Conservation (phyloP, 2,797 vertebrate species). For the Tinamus major region DNA sequence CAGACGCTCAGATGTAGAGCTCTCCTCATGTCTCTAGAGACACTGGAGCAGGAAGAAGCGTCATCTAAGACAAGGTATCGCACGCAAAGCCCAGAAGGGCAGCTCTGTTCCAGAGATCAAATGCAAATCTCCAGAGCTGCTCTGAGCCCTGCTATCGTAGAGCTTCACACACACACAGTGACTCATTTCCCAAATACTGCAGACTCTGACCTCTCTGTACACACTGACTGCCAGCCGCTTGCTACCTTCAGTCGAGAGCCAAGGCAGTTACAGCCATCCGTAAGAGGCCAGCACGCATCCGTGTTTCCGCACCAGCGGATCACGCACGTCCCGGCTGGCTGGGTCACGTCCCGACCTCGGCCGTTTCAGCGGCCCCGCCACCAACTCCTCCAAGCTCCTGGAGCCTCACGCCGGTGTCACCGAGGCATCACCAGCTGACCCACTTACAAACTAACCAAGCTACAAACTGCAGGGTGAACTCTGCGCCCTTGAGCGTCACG, state of each 20-base stretch:
- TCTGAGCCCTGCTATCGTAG: conserved; percentile 2
- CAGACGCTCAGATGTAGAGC: fast-evolving
- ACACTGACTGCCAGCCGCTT: neutral
- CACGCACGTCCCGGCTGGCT: neutral
- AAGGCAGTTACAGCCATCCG: fast-evolving
- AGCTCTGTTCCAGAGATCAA: neutral
- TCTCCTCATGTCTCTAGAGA: neutral
- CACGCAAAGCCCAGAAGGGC: neutral
- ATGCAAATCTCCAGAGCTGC: neutral
- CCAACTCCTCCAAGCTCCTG: fast-evolving
- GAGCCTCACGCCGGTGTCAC: neutral
- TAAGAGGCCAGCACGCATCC: neutral
- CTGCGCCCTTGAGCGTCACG: neutral
- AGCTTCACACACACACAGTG: conserved; percentile 39
- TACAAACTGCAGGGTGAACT: neutral
- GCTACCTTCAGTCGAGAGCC: neutral
- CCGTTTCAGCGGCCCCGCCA: fast-evolving
- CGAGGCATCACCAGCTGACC: neutral
- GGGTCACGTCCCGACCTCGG: neutral
- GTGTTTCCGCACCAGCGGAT: fast-evolving
- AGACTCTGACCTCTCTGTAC: conserved; percentile 55
- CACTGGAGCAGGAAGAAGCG: neutral
- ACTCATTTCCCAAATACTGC: conserved; percentile 70
- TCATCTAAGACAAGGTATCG: neutral
- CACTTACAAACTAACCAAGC: neutral